A percentile compares a stretch with the other conserved stretches of the same genome.
phyloP scores from a whole-genome alignment of 2,888 invertebrate species.

The Cryptosula pallasiana region DNA sequence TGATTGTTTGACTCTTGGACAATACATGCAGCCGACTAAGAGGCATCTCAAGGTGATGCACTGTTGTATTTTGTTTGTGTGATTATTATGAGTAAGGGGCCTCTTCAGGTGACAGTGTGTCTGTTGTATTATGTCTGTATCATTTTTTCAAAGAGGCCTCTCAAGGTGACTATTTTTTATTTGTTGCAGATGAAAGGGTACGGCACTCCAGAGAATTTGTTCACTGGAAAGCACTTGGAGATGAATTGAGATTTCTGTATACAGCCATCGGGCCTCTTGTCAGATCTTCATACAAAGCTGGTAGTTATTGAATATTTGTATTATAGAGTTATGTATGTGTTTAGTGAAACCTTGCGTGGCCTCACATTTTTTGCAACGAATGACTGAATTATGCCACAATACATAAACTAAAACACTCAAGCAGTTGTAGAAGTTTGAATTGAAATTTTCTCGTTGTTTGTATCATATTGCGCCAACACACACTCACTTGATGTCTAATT shows the following conservation, averaged over 20 bases:
- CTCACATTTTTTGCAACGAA: no score
- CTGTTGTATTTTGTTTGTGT: no score
- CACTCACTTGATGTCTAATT: no score
- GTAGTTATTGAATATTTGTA: no score
- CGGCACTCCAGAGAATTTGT: slow-evolving; percentile 86
- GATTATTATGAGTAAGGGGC: not conserved
- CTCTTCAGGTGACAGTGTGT: no score
- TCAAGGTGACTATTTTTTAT: not conserved
- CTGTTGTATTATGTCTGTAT: not conserved
- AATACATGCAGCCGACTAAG: slow-evolving; percentile 99
- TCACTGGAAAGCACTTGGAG: slow-evolving; percentile 76
- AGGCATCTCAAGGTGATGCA: slow-evolving; percentile 70
- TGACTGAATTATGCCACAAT: no score
- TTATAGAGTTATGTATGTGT: no score
- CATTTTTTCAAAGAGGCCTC: not conserved
- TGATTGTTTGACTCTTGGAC: slow-evolving; percentile 93
- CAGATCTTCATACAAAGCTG: slow-evolving; percentile 94
- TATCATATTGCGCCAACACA: no score
- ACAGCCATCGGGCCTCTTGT: slow-evolving; percentile 97
- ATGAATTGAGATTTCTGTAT: slow-evolving; percentile 84
- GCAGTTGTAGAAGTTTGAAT: no score
- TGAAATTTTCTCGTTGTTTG: no score
- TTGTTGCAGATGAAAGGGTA: slow-evolving; percentile 85
- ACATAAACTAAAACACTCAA: no score
- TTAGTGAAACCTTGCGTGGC: no score